These are phyloP conservation scores for Empidonax traillii DNA, from an alignment of 2,113 vertebrate genomes.

Conservation along the genomic window DNA sequence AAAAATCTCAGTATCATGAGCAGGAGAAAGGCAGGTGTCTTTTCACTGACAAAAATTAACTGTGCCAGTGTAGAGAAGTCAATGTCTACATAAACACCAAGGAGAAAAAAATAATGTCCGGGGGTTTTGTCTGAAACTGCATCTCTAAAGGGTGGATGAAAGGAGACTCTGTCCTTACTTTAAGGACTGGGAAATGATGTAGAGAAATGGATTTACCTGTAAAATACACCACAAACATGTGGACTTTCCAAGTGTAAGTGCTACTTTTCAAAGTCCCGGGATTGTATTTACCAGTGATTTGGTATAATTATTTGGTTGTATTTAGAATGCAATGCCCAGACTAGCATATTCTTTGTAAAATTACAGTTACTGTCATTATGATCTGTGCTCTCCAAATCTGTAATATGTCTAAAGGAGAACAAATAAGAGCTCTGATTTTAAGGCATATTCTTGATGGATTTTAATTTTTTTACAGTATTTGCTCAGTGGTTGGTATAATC, in stretches of 20 bases:
- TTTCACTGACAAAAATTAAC: neutral
- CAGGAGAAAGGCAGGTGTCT: neutral
- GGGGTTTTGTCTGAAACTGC: neutral
- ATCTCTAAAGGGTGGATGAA: neutral
- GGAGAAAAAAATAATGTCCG: no score
- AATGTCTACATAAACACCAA: neutral
- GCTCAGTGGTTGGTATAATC: constrained; percentile 4
- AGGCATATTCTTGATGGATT: neutral
- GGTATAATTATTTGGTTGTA: neutral
- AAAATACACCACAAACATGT: neutral
- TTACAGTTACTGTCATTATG: neutral
- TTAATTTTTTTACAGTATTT: neutral
- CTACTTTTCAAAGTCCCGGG: neutral
- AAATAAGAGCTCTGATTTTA: constrained; percentile 13
- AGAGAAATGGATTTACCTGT: neutral
- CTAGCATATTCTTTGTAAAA: neutral
- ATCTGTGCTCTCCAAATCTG: neutral
- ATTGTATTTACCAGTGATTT: neutral
- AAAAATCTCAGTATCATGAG: neutral
- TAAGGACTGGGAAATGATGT: neutral
- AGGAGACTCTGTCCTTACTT: neutral
- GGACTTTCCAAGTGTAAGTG: neutral
- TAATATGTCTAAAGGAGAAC: neutral
- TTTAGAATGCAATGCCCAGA: neutral
- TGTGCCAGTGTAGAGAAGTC: neutral